These are phyloP conservation scores for Drosophila dunni DNA, from an alignment of 1,140 invertebrate species.

Conservation along the genomic window DNA sequence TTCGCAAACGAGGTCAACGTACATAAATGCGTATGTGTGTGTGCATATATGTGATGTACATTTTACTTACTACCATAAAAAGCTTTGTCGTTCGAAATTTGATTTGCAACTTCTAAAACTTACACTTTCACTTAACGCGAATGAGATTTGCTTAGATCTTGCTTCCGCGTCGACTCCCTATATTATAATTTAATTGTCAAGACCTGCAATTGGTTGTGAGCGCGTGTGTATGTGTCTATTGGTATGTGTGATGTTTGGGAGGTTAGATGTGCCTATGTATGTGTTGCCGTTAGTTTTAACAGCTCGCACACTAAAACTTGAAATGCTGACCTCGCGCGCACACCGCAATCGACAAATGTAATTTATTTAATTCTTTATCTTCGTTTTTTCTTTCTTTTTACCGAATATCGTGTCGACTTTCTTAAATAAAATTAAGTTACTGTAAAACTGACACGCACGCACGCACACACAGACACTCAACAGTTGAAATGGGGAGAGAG, in stretches of 20 bases:
- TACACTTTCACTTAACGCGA: slow-evolving; percentile 74
- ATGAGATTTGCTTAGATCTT: slow-evolving; percentile 45
- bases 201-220: slow-evolving; percentile 7
- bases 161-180: slow-evolving; percentile 57
- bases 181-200: slow-evolving; percentile 30
- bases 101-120: slow-evolving; percentile 43
- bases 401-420: slow-evolving; percentile 20
- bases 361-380: slow-evolving; percentile 13
- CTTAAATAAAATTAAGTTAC: slow-evolving; percentile 40
- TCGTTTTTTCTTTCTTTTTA: slow-evolving; percentile 17
- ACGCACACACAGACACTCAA: slow-evolving; percentile 60
- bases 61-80: neutral
- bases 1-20: slow-evolving; percentile 70
- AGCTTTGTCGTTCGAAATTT: slow-evolving; percentile 11
- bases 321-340: slow-evolving; percentile 55
- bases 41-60: slow-evolving; percentile 12
- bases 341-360: slow-evolving; percentile 19
- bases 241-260: neutral
- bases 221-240: neutral
- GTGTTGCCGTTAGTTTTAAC: slow-evolving; percentile 41
- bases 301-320: slow-evolving; percentile 22
- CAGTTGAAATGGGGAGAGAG: slow-evolving; percentile 37
- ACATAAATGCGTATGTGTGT: slow-evolving; percentile 30
- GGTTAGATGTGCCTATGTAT: slow-evolving; percentile 33
- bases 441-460: slow-evolving; percentile 75